These are phyloP conservation scores for Ochotona princeps DNA, from an alignment of 2,113 vertebrate genomes.

Conservation along the genomic window DNA sequence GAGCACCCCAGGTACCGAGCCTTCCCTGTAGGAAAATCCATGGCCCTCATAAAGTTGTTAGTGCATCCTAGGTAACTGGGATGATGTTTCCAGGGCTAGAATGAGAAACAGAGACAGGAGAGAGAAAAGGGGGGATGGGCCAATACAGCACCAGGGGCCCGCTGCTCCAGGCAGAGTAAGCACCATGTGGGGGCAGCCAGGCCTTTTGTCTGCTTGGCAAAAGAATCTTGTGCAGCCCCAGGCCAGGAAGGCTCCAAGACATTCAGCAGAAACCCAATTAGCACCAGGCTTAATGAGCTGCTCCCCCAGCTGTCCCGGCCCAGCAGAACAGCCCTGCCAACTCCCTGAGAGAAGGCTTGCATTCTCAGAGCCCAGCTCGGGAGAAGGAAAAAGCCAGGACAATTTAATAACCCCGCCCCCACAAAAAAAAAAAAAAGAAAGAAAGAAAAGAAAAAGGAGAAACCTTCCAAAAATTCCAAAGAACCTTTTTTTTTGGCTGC, in stretches of 20 bases:
- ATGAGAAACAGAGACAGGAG: no score
- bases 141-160: neutral
- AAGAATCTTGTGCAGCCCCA: neutral
- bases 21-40: neutral
- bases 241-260: slow-evolving; percentile 5
- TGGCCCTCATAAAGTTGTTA: neutral
- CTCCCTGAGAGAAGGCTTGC: neutral
- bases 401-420: neutral
- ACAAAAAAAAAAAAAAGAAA: no score
- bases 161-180: neutral
- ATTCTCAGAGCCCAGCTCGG: neutral
- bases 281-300: neutral
- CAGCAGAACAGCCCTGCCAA: neutral
- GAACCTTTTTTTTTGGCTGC: no score
- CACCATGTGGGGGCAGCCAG: neutral
- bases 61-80: no score
- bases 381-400: neutral
- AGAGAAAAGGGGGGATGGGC: no score
- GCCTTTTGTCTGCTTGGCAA: neutral
- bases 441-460: neutral
- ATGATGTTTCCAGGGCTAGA: neutral
- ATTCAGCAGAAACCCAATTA: slow-evolving; percentile 19
- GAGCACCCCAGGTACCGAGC: fast-evolving
- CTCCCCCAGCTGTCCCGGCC: neutral
- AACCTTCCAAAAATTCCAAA: neutral